Evolutionary conservation across 2,888 invertebrate genomes (phyloP).

Genomic region (Drosophila monieri): DNA sequence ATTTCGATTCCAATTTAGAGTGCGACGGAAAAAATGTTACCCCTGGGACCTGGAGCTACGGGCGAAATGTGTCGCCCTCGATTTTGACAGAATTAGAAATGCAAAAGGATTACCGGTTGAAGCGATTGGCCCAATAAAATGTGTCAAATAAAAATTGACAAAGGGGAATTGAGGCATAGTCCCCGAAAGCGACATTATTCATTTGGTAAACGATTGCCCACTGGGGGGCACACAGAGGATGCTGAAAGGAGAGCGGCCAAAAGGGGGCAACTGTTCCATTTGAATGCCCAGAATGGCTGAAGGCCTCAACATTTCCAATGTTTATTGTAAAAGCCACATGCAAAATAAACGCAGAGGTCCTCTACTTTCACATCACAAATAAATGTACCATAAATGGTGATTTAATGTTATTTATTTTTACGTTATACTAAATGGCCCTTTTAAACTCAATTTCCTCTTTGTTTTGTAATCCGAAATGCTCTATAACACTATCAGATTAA

Average conservation of each 20-base stretch:
- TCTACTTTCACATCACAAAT: slow-evolving; percentile 6
- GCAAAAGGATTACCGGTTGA: slow-evolving; percentile 55
- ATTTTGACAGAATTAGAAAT: slow-evolving; percentile 55
- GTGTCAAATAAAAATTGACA: slow-evolving; percentile 69
- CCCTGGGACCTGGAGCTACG: slow-evolving; percentile 46
- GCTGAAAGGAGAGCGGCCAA: slow-evolving; percentile 1
- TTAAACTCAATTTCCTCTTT: not conserved
- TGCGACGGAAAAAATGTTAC: slow-evolving; percentile 38
- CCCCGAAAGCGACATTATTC: slow-evolving; percentile 41
- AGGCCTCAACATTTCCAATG: slow-evolving; percentile 18
- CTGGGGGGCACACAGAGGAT: slow-evolving; percentile 5
- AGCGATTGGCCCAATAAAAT: slow-evolving; percentile 66
- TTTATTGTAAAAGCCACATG: slow-evolving; percentile 19
- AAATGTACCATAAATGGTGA: slow-evolving; percentile 31
- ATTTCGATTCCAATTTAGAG: slow-evolving; percentile 51
- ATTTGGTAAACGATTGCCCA: slow-evolving; percentile 50
- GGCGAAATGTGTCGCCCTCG: slow-evolving; percentile 45
- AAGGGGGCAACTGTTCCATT: slow-evolving; percentile 26
- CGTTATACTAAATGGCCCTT: not conserved
- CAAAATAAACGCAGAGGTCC: slow-evolving; percentile 17
- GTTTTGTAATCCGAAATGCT: not conserved
- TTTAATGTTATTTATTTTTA: slow-evolving; percentile 14
- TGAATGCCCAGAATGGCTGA: slow-evolving; percentile 14
- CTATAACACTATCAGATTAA: too few species aligned
- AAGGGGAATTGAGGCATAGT: slow-evolving; percentile 43